Evolutionary conservation across 1,140 invertebrate genomes (phyloP), one percentile per base, ranked within the genome.

Genomic region (Zaprionus inermis): DNA sequence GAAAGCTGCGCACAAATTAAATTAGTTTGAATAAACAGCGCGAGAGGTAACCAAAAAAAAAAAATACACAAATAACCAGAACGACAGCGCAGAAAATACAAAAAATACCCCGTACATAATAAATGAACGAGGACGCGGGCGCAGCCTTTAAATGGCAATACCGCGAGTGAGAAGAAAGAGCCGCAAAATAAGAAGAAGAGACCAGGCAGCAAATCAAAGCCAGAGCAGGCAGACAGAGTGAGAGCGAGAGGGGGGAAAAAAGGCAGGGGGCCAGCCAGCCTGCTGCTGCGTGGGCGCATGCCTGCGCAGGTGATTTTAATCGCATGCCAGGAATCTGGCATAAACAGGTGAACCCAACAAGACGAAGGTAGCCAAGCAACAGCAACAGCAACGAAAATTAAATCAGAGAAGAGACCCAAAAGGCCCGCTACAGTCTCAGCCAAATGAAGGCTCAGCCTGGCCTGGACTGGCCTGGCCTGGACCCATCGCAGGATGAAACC

Each of bases 231-330:
- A 22, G 30, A 28, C 5, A 20, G 30, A 32, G 32, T 59, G 67
- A 65, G 56, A 34, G 28, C 24, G 57, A 36, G 71, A 52, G 30
- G 22, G 30, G 11, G 12, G 34, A 9, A 18, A 22, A 14, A 38
- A n/a, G 41, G 41, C 44, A 51, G 60, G 52, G 38, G 71, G 52
- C 16, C 18, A 83, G 18, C 61, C 72, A 36, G 36, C 46, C 71
- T 41, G 28, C 38, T 36, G 64, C 81, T 89, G 84, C 84, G 84
- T 89, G 84, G 84, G 84, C 84, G 84, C 84, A 88, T 86, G 89
- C 88, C 73, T 78, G 88, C 88, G 88, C 88, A 91, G 88, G 88
- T 91, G 88, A 91, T 91, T 91, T 91, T 91, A 91, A 91, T 91
- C 88, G 88, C 83, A 91, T 91, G 88, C 88, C 83, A 79, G 88